A percentile compares a stretch with the other conserved stretches of the same genome.
Conservation (phyloP, 2,888 invertebrate genomes). For the Colletes collaris region DNA sequence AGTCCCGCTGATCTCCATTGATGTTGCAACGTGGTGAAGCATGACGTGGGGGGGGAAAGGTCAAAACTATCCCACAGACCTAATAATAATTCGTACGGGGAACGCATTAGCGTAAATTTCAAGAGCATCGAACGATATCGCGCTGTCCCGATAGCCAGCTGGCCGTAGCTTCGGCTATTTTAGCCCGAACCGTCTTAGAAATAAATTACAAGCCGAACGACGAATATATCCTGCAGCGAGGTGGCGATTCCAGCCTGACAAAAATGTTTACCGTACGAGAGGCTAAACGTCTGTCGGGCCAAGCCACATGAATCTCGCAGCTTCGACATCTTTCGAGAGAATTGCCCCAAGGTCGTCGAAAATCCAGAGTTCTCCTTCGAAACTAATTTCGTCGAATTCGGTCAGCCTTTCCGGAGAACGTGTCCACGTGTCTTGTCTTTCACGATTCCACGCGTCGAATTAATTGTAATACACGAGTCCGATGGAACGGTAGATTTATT, state of each 20-base stretch:
- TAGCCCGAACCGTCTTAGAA: constrained; percentile 57
- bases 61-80: no score
- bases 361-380: neutral
- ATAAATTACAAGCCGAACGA: constrained; percentile 65
- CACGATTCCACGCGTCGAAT: no score
- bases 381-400: neutral
- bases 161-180: constrained; percentile 60
- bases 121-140: constrained; percentile 64
- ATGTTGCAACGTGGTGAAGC: no score
- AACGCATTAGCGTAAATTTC: constrained; percentile 62
- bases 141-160: constrained; percentile 53
- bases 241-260: constrained; percentile 44
- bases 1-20: no score
- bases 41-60: no score
- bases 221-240: constrained; percentile 65
- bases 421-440: no score
- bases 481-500: no score
- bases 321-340: constrained; percentile 43
- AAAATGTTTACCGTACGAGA: constrained; percentile 63
- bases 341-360: constrained; percentile 35
- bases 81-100: constrained; percentile 25
- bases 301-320: constrained; percentile 36
- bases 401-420: no score
- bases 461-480: no score
- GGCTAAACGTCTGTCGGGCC: constrained; percentile 58